Conservation (phyloP, 2,888 invertebrate genomes). For the Andrena bucephala region DNA sequence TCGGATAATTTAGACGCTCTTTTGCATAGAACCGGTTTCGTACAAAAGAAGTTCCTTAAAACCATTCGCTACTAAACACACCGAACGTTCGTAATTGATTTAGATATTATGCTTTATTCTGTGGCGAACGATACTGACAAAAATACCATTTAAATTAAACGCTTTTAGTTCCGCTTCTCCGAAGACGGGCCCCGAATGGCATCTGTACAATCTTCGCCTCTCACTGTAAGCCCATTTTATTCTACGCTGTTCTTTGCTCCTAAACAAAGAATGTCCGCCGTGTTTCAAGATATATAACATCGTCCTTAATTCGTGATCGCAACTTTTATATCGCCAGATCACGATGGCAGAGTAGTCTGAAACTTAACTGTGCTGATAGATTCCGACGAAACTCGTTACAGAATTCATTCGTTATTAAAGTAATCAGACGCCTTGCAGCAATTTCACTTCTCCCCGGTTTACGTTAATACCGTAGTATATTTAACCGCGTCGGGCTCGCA, state of each 20-base stretch:
- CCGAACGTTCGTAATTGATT: slow-evolving; percentile 21
- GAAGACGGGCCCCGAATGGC: slow-evolving; percentile 37
- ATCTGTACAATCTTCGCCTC: slow-evolving; percentile 28
- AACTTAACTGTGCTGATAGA: not conserved
- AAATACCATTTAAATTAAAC: slow-evolving; percentile 47
- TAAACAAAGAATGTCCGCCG: slow-evolving; percentile 21
- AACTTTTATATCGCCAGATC: not conserved
- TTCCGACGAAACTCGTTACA: slow-evolving; percentile 30
- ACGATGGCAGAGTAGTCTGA: slow-evolving; percentile 3
- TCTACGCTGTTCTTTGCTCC: slow-evolving; percentile 23
- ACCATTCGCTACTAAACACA: slow-evolving; percentile 3
- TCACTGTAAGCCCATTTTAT: slow-evolving; percentile 9
- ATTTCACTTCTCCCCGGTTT: slow-evolving; percentile 38
- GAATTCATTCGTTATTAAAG: slow-evolving; percentile 51
- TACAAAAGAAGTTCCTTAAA: slow-evolving; percentile 43
- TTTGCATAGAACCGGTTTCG: slow-evolving; percentile 49
- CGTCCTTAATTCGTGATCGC: not conserved
- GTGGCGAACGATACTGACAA: slow-evolving; percentile 38
- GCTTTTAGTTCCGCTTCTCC: slow-evolving; percentile 17
- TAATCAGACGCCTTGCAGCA: slow-evolving; percentile 35
- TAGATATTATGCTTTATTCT: slow-evolving; percentile 42
- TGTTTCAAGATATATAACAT: not conserved
- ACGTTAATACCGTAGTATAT: slow-evolving; percentile 29
- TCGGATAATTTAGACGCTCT: slow-evolving; percentile 38
- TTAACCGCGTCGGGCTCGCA: slow-evolving; percentile 52